Base-by-base conservation (phyloP, 2,888 invertebrate species). In the Thyatira batis region DNA sequence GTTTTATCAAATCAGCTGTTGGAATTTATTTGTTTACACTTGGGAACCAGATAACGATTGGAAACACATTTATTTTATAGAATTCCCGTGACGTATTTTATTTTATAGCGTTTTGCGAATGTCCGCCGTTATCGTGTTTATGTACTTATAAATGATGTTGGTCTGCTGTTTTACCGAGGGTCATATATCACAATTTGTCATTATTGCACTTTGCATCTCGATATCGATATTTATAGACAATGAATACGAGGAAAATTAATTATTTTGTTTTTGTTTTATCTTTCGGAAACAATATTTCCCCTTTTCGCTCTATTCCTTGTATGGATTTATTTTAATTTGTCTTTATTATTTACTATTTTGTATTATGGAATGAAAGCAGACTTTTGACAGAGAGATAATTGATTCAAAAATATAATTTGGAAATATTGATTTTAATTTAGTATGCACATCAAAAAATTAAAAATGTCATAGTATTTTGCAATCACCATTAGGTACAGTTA, bases 401-500 rank as follows among this genome's bases (percentile, higher is more conserved):
- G 6, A 6, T 23, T 23, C 6, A 6, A 23, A 3, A 23, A 4
- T 3, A 23, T 23, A 6, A 23, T 23, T 23, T 23, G 23, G 23
- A 23, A 23, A 23, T 4, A 23, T 23, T 23, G 23, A 4, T 23
- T 6, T 23, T 6, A 23, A 23, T 23, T 4, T 23, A 23, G 6
- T 6, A 23, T 23, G 23, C 23, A 23, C 3, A 23, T 23, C 6
- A 4, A 23, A 23, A 4, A 23, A 23, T 23, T 23, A 23, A 17
- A 43, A 8, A 49, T 6, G 39, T 43, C 33, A 45, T 55, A 61
- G 57, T n/a, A 58, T 61, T 54, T 55, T 49, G 49, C 39, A 54
- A 52, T 48, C 55, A 52, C 62, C 57, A 53, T 61, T n/a, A n/a
- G n/a, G n/a, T 51, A 60, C 63, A 69, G 61, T 63, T 57, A 61